A percentile compares a stretch with the other conserved stretches of the same genome.
Evolutionary conservation across 1,140 invertebrate species (phyloP).

Genomic region (Drosophila subobscura): DNA sequence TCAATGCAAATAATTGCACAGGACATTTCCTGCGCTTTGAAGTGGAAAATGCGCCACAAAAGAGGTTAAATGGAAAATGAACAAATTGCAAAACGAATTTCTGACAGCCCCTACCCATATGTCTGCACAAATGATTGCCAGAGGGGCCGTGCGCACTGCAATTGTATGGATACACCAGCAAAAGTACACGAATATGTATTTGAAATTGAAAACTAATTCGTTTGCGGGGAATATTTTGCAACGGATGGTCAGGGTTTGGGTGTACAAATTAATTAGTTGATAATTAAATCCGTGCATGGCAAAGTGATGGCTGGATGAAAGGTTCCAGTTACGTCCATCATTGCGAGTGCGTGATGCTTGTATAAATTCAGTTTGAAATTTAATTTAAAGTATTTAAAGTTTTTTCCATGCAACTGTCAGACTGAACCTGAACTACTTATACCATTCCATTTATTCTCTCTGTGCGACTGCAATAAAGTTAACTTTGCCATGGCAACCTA

Average conservation of each 20-base stretch:
- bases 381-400: no score
- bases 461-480: not conserved
- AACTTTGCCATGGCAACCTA: no score
- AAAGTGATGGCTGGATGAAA: not conserved
- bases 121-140: conserved; percentile 19
- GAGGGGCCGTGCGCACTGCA: conserved; percentile 15
- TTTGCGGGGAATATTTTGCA: conserved; percentile 22
- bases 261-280: conserved; percentile 47
- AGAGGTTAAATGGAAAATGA: conserved; percentile 25
- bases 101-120: conserved; percentile 2
- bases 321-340: not conserved
- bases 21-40: conserved; percentile 22
- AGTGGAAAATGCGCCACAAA: conserved; percentile 32
- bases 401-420: no score
- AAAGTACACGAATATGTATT: not conserved
- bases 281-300: conserved; percentile 49
- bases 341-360: conserved; percentile 46
- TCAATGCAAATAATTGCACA: conserved; percentile 20
- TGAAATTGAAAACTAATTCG: conserved; percentile 57
- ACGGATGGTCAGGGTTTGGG: conserved; percentile 1
- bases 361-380: conserved; percentile 8
- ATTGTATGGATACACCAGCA: no score
- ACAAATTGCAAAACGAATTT: conserved; percentile 30
- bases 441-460: conserved; percentile 1
- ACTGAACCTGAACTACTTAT: conserved; percentile 12